These are phyloP conservation scores for Calephelis virginiensis DNA, from an alignment of 1,140 invertebrate genomes.

Conservation along the genomic window DNA sequence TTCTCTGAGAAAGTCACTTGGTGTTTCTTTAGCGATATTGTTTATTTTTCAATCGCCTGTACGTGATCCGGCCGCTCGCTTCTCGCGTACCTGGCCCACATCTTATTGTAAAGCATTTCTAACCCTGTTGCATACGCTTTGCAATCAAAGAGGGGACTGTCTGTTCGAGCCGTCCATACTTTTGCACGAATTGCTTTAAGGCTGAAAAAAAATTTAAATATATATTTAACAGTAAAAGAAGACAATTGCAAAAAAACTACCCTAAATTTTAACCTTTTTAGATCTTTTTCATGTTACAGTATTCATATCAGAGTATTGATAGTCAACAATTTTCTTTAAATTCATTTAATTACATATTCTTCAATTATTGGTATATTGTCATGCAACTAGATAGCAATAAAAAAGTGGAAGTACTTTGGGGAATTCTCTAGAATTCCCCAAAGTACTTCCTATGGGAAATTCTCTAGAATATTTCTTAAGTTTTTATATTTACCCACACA, in stretches of 20 bases:
- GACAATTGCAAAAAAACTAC: neutral
- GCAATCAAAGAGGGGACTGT: conserved; percentile 96
- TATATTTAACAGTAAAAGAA: neutral
- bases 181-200: conserved; percentile 96
- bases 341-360: no score
- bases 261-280: no score
- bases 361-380: no score
- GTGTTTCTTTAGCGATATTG: neutral
- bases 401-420: no score
- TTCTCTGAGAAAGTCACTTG: conserved; percentile 17
- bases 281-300: no score
- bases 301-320: no score
- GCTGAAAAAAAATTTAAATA: conserved; percentile 55
- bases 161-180: conserved; percentile 94
- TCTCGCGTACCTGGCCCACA: conserved; percentile 89
- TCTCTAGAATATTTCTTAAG: no score
- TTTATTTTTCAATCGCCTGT: conserved; percentile 78
- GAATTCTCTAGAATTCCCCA: no score
- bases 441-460: no score
- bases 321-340: no score
- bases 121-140: conserved; percentile 94
- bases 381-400: no score
- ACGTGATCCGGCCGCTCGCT: conserved; percentile 91
- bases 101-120: conserved; percentile 91
- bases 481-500: no score